Conservation (phyloP, 2,888 invertebrate species). For the Acronicta leporina region DNA sequence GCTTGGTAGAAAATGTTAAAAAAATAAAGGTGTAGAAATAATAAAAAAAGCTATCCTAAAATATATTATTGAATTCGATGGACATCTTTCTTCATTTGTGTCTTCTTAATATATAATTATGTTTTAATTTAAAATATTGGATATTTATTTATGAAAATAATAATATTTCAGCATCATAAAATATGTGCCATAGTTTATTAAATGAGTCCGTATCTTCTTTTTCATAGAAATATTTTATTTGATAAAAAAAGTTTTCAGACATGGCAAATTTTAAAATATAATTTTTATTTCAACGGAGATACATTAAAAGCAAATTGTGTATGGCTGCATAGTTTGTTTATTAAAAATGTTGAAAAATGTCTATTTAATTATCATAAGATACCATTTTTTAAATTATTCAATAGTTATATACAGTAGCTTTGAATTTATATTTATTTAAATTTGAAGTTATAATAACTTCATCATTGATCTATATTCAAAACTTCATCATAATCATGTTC, state of each 20-base stretch:
- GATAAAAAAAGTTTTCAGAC: too few relatives aligned
- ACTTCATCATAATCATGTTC: too few relatives aligned
- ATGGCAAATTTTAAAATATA: too few relatives aligned
- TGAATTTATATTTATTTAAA: conserved; percentile 4
- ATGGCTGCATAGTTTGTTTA: conserved; percentile 73
- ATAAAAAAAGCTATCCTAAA: conserved; percentile 8
- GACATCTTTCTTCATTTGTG: conserved; percentile 58
- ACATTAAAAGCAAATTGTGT: conserved; percentile 60
- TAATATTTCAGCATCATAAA: too few relatives aligned
- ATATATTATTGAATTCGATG: conserved; percentile 46
- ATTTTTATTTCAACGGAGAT: conserved; percentile 6
- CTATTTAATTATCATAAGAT: conserved; percentile 53
- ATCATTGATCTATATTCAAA: neutral
- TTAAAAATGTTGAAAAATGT: conserved; percentile 54
- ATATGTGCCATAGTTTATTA: too few relatives aligned
- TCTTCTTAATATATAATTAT: conserved; percentile 8
- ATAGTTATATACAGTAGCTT: neutral
- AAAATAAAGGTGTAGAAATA: neutral
- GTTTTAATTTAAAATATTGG: neutral
- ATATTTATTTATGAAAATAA: too few relatives aligned
- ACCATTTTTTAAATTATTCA: neutral
- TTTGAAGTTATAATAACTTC: too few relatives aligned
- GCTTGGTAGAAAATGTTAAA: conserved; percentile 6
- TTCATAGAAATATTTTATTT: too few relatives aligned
- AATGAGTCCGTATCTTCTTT: too few relatives aligned